Conservation (phyloP, 2,797 vertebrate genomes). For the Protonibea diacanthus region DNA sequence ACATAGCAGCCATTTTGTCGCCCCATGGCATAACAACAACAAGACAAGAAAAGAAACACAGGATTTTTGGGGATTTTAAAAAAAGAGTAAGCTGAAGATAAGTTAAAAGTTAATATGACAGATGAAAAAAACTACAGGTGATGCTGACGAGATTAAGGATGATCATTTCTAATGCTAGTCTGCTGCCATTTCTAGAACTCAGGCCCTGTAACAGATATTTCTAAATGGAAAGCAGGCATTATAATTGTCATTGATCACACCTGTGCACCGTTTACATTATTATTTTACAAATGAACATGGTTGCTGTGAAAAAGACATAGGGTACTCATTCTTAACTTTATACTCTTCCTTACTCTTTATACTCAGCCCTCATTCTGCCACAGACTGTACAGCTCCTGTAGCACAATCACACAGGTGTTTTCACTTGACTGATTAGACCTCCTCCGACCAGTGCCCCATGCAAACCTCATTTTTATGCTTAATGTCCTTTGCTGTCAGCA, state of each 20-base stretch:
- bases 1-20: no score
- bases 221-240: not conserved
- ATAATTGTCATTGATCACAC: not conserved
- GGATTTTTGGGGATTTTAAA: not conserved
- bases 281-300: not conserved
- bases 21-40: not conserved
- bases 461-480: not conserved
- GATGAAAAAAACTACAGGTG: not conserved
- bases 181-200: not conserved
- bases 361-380: not conserved
- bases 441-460: not conserved
- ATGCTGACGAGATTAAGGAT: not conserved
- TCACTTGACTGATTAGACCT: not conserved
- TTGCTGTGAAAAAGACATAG: not conserved
- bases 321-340: not conserved
- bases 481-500: not conserved
- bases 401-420: not conserved
- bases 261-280: no score
- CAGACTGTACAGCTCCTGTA: not conserved
- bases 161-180: not conserved
- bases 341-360: not conserved
- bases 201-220: no score
- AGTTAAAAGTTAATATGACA: not conserved
- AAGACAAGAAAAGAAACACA: slow-evolving; percentile 3
- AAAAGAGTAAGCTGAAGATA: not conserved